Evolutionary conservation across 2,797 vertebrate genomes (phyloP).

Genomic region (Hyperoplus immaculatus): DNA sequence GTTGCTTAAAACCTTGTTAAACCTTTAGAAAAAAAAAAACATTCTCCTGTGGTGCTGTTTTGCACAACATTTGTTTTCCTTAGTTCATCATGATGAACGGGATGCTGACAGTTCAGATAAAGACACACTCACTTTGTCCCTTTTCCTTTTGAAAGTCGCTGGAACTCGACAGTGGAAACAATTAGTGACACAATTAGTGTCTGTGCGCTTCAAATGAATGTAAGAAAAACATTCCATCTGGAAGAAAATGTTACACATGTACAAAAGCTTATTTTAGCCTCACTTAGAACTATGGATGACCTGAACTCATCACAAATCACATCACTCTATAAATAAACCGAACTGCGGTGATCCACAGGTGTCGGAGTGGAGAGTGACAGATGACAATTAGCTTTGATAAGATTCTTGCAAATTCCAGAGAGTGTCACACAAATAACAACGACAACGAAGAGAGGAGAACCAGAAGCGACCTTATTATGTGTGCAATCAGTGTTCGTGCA

Average conservation of each 20-base stretch:
- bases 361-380: constrained; percentile 34
- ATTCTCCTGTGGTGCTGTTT: constrained; percentile 28
- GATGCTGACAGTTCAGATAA: constrained; percentile 61
- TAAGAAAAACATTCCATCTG: not conserved
- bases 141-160: constrained; percentile 34
- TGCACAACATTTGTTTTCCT: constrained; percentile 57
- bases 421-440: not conserved
- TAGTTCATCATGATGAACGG: constrained; percentile 59
- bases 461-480: constrained; percentile 5
- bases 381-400: constrained; percentile 38
- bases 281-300: constrained; percentile 11
- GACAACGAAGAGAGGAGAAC: constrained; percentile 11
- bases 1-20: constrained; percentile 62
- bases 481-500: not conserved
- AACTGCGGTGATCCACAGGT: constrained; percentile 34
- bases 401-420: constrained; percentile 2
- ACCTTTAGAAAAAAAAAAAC: constrained; percentile 45
- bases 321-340: constrained; percentile 23
- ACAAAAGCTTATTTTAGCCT: constrained; percentile 42
- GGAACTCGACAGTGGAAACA: constrained; percentile 11
- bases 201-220: constrained; percentile 28
- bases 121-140: constrained; percentile 35
- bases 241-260: constrained; percentile 20
- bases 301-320: constrained; percentile 18
- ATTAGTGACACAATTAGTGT: constrained; percentile 6